Base-by-base conservation (phyloP, 2,113 vertebrate species). In the Monopterus albus region DNA sequence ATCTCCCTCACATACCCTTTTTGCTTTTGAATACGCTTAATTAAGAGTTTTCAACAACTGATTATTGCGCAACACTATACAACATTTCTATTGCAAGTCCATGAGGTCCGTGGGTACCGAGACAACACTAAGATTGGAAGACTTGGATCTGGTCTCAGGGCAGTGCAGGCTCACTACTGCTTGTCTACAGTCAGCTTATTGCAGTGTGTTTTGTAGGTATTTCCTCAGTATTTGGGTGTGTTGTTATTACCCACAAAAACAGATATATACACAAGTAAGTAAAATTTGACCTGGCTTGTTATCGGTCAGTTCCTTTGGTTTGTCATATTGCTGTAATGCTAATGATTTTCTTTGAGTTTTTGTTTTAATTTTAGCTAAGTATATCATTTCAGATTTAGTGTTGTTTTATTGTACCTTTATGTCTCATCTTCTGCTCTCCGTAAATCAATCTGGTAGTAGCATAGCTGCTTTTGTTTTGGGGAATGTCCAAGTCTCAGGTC, bases 21-120 rank as follows among this genome's bases (percentile, higher is more conserved):
- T 82, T 87, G 79, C 84, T 87, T 90, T 73, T 87, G 65, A 83
- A 90, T 85, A 89, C 74, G 76, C 80, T 87, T 55, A 52, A 72
- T 38, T 69, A 58, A 43, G 51, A 68, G 43, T 82, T 84, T 76
- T 73, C 57, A 75, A 77, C 82, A 71, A 75, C 77, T 45, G 51
- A 21, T 86, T 90, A 89, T 88, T 92, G 88, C 81, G 62, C 72
- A 81, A 83, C 64, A 50, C 87, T 81, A 47, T 77, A 87, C 77
- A 85, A 63, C 70, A 35, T 76, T 76, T 76, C 56, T 73, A 65
- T 73, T 74, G 80, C 77, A 42, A 73, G 81, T 78, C 77, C 67
- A 59, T 50, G 75, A 86, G 78, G 76, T 82, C 70, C 61, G 75
- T 13, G 57, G 78, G 55, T 68, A 52, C 57, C 40, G 40, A 75